These are phyloP conservation scores for Nothoprocta perdicaria DNA, from an alignment of 2,113 vertebrate species.

Conservation along the genomic window DNA sequence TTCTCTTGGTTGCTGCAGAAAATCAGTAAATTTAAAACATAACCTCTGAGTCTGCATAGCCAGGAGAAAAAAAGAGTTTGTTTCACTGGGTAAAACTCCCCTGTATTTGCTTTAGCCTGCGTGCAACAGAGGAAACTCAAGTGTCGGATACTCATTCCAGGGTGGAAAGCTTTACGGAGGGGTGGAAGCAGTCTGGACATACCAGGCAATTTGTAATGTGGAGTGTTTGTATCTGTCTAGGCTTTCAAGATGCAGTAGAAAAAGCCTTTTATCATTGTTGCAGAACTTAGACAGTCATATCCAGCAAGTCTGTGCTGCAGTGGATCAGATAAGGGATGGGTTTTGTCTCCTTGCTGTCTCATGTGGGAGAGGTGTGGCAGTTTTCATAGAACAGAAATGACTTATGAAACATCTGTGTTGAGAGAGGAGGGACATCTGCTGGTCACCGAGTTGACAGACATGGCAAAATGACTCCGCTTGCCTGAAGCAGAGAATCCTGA, in stretches of 20 bases:
- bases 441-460: background rate
- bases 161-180: background rate
- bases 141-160: background rate
- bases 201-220: rapidly evolving
- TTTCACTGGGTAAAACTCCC: background rate
- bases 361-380: rapidly evolving
- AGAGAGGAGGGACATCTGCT: slow-evolving; percentile 41
- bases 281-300: background rate
- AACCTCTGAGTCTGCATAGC: background rate
- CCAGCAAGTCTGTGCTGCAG: background rate
- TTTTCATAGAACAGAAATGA: background rate
- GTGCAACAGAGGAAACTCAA: background rate
- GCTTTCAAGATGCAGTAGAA: background rate
- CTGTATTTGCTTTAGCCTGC: background rate
- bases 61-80: background rate
- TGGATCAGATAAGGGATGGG: background rate
- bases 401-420: background rate
- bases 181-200: background rate
- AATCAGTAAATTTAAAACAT: background rate
- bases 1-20: background rate
- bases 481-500: background rate
- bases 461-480: background rate
- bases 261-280: background rate
- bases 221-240: background rate
- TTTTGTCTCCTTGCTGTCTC: background rate